Base-by-base conservation (phyloP, 2,888 invertebrate genomes). In the Phoronis australis region DNA sequence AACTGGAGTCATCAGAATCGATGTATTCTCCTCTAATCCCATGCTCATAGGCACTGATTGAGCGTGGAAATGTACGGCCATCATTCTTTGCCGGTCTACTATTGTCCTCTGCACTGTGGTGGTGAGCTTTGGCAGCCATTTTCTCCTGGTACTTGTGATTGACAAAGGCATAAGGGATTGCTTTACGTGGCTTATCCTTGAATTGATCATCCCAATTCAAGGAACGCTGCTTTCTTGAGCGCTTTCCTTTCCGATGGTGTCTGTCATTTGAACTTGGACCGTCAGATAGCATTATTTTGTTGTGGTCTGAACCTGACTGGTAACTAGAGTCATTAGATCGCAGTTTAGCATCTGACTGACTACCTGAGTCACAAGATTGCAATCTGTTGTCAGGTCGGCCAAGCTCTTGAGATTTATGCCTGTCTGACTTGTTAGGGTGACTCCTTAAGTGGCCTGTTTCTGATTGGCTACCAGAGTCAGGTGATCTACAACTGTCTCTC, bases 161-260 rank as follows among this genome's bases (percentile, higher is more conserved):
- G 23, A 69, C 70, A 56, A 68, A 70, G 4, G 67, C 69, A 48
- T 72, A 72, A 15, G 68, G 64, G 46, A 63, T 45, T 26, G 60
- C 53, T 54, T 61, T 65, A n/a, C 48, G 50, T 5, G 62, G 64
- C 12, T 61, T 24, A 25, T 62, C 60, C 44, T 55, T 63, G 38
- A 63, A 64, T 51, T 68, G 61, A 44, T 64, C 66, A n/a, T 70
- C 69, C 69, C 70, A 70, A 44, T 65, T 67, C 21, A 65, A 43
- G 4, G 68, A 67, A 31, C 64, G 55, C 52, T 64, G 66, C 48
- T 67, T 69, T 57, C 62, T 59, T 26, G 60, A 64, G 27, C 52
- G 54, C 51, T 64, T 56, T 49, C 56, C 51, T 46, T 54, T 42
- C 31, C 59, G 61, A 26, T 55, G 56, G 23, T 59, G 52, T 37